These are phyloP conservation scores for Ochropleura leucogaster DNA, from an alignment of 2,888 invertebrate species.

Conservation along the genomic window DNA sequence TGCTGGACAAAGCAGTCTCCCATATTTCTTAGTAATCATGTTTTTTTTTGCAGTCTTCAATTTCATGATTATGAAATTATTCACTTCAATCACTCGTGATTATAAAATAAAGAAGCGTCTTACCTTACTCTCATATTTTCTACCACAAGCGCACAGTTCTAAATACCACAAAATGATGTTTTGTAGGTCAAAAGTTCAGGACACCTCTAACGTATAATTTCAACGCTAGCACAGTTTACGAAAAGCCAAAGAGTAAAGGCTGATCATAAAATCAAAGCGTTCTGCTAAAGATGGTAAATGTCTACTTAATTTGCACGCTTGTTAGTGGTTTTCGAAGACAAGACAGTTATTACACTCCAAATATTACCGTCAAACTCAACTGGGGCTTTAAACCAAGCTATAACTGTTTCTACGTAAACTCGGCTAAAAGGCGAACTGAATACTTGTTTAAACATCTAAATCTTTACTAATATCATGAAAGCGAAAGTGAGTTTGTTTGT, in stretches of 20 bases:
- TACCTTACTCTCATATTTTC: slow-evolving; percentile 12
- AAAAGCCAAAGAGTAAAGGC: slow-evolving; percentile 11
- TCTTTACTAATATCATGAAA: too few species aligned
- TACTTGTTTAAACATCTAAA: neutral
- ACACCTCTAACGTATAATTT: slow-evolving; percentile 32
- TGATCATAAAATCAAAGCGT: slow-evolving; percentile 16
- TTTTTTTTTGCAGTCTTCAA: too few species aligned
- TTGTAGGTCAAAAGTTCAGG: slow-evolving; percentile 33
- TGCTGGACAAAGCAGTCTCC: too few species aligned
- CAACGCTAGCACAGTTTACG: slow-evolving; percentile 30
- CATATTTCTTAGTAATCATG: too few species aligned
- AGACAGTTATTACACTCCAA: neutral
- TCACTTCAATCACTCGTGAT: neutral
- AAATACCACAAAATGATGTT: slow-evolving; percentile 47
- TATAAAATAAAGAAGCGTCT: neutral
- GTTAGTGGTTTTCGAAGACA: neutral
- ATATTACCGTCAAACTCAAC: neutral
- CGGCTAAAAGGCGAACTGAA: neutral
- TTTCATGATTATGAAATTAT: neutral
- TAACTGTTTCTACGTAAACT: neutral
- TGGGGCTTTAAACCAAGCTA: too few species aligned
- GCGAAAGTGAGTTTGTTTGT: too few species aligned
- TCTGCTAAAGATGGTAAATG: slow-evolving; percentile 22
- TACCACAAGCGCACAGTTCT: neutral
- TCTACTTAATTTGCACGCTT: slow-evolving; percentile 18